These are phyloP conservation scores for Brachyalestes nurse DNA, from an alignment of 2,797 vertebrate species.

Conservation along the genomic window DNA sequence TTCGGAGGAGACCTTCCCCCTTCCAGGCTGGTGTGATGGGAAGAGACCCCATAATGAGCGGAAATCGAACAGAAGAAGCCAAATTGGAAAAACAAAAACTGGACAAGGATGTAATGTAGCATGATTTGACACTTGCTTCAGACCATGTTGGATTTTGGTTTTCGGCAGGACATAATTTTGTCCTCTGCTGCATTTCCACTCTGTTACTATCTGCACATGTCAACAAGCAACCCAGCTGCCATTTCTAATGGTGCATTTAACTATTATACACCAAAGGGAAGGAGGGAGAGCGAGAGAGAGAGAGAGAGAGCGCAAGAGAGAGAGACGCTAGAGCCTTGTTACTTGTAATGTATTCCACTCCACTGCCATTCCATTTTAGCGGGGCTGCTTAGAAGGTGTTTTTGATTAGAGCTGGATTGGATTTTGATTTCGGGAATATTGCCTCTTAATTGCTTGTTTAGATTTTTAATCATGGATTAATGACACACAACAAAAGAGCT, in stretches of 20 bases:
- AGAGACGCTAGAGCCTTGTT: conserved; percentile 26
- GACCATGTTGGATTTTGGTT: no score
- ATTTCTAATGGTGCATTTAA: neutral
- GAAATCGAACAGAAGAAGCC: no score
- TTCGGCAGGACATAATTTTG: no score
- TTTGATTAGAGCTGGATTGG: conserved; percentile 55
- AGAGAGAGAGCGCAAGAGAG: no score
- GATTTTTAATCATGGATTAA: conserved; percentile 69
- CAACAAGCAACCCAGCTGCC: neutral
- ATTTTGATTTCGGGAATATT: conserved; percentile 63
- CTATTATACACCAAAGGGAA: conserved; percentile 3
- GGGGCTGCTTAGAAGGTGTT: conserved; percentile 49
- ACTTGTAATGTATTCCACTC: conserved; percentile 49
- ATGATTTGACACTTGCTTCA: no score
- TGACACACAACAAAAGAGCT: conserved; percentile 60
- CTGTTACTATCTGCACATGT: neutral
- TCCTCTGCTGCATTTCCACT: neutral
- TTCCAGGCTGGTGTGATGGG: no score
- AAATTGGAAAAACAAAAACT: no score
- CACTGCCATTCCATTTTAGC: conserved; percentile 37
- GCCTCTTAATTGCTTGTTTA: conserved; percentile 62
- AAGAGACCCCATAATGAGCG: no score
- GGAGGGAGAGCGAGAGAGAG: conserved; percentile 13
- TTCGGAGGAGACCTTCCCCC: no score
- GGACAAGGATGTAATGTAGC: no score